Evolutionary conservation across 2,888 invertebrate genomes (phyloP), one percentile per base, ranked within the genome.

Genomic region (Volucella inanis): DNA sequence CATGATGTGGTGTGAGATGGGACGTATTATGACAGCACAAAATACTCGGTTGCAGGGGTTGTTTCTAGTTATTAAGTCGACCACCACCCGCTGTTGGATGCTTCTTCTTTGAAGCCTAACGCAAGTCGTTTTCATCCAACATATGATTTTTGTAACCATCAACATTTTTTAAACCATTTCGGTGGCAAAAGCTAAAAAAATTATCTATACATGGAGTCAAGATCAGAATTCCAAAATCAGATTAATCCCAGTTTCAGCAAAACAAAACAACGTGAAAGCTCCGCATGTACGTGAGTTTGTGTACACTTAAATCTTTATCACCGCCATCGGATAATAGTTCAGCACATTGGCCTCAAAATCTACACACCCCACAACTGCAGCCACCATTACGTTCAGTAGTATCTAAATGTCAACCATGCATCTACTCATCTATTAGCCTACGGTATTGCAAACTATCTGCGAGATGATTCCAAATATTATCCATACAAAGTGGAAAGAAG

Each of bases 391-490:
- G 15, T 39, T 45, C 78, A 78, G 64, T 57, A 71, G 70, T 72
- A 22, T 18, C 38, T 50, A 8, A 72, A 72, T 65, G 52, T 52
- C 65, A 52, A 41, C 77, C 47, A 55, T 65, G 65, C 59, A 65
- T 67, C 43, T 70, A 38, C 62, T 54, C 68, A 68, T 45, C 68
- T 49, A 62, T 62, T 59, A 61, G 59, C n/a, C 50, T 49, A 38
- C 39, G 41, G 55, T 77, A 70, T 70, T 64, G 57, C 70, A 65
- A 64, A 78, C 64, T 41, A 71, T 77, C 55, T 71, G 41, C 57
- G 62, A 78, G 64, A 64, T 55, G 70, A 68, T 62, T 62, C 77
- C 6, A 31, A 31, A 31, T 68, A 77, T 77, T 68, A 68, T 59
- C 61, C 61, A 45, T 11, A 12, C 52, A 61, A 62, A 70, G 70